Evolutionary conservation across 2,113 vertebrate genomes (phyloP).

Genomic region (Pteronura brasiliensis): DNA sequence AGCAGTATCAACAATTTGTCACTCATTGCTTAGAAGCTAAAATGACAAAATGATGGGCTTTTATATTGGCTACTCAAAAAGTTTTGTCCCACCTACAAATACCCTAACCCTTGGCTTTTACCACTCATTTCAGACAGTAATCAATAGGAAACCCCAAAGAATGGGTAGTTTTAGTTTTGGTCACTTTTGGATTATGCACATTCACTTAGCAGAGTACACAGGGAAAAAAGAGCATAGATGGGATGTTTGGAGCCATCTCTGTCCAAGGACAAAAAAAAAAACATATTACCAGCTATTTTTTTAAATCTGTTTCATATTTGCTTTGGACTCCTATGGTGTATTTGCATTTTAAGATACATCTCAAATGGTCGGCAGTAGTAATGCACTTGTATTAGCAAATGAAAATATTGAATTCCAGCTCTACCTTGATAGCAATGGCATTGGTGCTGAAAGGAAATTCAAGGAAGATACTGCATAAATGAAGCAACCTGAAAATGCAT

Average conservation of each 20-base stretch:
- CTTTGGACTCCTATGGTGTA: neutral
- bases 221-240: neutral
- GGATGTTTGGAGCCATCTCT: neutral
- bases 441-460: neutral
- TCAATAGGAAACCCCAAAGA: neutral
- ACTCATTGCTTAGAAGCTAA: neutral
- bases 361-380: neutral
- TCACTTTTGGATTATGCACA: neutral
- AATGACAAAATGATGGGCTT: neutral
- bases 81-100: neutral
- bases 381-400: neutral
- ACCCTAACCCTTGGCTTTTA: neutral
- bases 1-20: neutral
- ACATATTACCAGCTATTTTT: neutral
- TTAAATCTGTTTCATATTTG: neutral
- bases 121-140: neutral
- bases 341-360: neutral
- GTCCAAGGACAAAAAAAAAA: neutral
- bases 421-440: neutral
- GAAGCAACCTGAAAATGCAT: neutral
- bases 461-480: neutral
- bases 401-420: neutral
- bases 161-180: neutral
- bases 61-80: neutral
- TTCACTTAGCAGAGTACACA: neutral